These are phyloP conservation scores for Odontocolon sp. DNA, from an alignment of 2,888 invertebrate genomes.

Conservation along the genomic window DNA sequence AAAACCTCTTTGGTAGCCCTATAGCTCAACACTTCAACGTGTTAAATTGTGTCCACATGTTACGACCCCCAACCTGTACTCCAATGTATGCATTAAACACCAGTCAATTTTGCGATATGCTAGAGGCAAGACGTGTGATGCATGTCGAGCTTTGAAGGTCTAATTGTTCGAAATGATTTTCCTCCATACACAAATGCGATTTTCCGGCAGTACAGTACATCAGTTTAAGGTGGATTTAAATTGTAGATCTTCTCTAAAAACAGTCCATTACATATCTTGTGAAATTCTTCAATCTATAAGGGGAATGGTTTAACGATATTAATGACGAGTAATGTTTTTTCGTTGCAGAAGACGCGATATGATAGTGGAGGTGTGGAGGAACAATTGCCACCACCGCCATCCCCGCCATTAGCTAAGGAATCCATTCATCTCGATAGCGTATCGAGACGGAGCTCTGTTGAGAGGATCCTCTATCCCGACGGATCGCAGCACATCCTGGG, in stretches of 20 bases:
- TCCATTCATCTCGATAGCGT: conserved; percentile 76
- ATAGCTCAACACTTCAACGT: neutral
- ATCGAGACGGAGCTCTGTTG: conserved; percentile 81
- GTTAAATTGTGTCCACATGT: conserved; percentile 15
- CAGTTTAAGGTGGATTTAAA: conserved; percentile 24
- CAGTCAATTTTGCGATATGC: conserved; percentile 34
- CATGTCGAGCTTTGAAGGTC: neutral
- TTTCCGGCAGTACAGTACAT: neutral
- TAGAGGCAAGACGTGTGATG: conserved; percentile 16
- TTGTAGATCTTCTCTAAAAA: neutral
- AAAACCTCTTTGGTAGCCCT: neutral
- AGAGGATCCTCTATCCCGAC: conserved; percentile 77
- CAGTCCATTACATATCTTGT: neutral
- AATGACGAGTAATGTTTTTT: conserved; percentile 51
- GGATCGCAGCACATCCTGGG: conserved; percentile 70
- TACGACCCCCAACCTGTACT: conserved; percentile 28
- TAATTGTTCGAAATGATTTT: conserved; percentile 44
- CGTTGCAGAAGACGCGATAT: conserved; percentile 82
- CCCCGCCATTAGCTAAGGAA: conserved; percentile 80
- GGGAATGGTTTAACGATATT: neutral
- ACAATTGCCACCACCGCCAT: conserved; percentile 83
- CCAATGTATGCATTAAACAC: conserved; percentile 8
- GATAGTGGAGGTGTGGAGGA: conserved; percentile 81
- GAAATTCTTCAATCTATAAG: neutral
- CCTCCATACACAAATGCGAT: conserved; percentile 41